These are phyloP conservation scores for Drosophila setosimentum DNA, from an alignment of 2,888 invertebrate species.

Conservation along the genomic window DNA sequence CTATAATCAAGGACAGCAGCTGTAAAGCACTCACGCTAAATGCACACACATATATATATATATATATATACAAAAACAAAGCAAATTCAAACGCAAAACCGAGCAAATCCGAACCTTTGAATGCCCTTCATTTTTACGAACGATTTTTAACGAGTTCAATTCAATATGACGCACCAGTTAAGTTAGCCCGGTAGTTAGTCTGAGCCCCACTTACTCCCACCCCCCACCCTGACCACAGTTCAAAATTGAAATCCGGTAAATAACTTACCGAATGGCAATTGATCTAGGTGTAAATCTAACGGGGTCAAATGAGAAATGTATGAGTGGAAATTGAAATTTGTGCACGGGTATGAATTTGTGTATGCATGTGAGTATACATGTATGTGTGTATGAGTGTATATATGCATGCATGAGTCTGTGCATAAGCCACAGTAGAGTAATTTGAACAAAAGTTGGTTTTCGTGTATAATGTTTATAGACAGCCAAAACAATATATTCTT, in stretches of 20 bases:
- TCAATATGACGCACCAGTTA: conserved; percentile 56
- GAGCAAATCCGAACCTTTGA: conserved; percentile 64
- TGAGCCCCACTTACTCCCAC: background rate
- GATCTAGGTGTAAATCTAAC: conserved; percentile 59
- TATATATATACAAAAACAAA: conserved; percentile 7
- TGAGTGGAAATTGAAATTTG: background rate
- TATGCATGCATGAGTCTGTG: conserved; percentile 13
- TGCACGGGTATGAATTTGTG: background rate
- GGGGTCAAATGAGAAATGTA: conserved; percentile 61
- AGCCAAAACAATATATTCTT: background rate
- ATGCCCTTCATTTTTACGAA: conserved; percentile 69
- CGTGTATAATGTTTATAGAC: background rate
- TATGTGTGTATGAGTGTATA: conserved; percentile 2
- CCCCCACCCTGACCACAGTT: conserved; percentile 7
- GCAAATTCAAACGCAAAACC: conserved; percentile 20
- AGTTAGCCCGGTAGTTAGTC: conserved; percentile 1
- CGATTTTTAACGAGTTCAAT: conserved; percentile 13
- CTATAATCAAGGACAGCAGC: conserved; percentile 70
- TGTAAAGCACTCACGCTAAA: conserved; percentile 61
- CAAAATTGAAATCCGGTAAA: conserved; percentile 39
- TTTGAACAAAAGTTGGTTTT: background rate
- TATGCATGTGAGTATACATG: background rate
- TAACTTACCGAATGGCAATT: conserved; percentile 36
- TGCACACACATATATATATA: conserved; percentile 22
- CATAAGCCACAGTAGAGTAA: background rate